Evolutionary conservation across 2,113 vertebrate genomes (phyloP).

Genomic region (Ceratotherium simum): DNA sequence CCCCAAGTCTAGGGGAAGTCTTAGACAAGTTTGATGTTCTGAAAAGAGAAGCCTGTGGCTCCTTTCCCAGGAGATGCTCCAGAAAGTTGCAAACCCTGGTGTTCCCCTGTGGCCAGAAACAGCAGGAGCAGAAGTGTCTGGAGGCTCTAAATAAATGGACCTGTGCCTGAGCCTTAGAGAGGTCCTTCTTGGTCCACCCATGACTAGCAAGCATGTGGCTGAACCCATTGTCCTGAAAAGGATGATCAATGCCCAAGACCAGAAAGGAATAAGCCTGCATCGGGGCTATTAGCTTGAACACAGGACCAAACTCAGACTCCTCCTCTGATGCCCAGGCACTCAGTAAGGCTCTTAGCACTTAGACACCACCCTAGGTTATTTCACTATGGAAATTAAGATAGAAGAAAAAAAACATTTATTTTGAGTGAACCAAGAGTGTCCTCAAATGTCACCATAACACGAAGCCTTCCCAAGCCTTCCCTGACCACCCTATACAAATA

Average conservation of each 20-base stretch:
- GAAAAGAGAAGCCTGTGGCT: neutral
- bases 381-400: neutral
- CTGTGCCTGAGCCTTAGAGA: neutral
- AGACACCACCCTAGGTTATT: neutral
- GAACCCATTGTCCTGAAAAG: neutral
- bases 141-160: neutral
- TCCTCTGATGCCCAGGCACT: neutral
- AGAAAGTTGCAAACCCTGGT: neutral
- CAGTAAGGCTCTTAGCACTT: neutral
- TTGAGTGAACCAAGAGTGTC: neutral
- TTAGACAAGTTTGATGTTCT: neutral
- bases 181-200: too few species aligned
- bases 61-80: neutral
- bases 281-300: neutral
- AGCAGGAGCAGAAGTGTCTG: neutral
- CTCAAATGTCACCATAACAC: neutral
- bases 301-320: neutral
- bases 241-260: neutral
- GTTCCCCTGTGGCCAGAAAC: neutral
- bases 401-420: neutral
- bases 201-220: neutral
- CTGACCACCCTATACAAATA: neutral
- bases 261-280: neutral
- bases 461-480: neutral
- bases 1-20: neutral